A percentile compares a stretch with the other conserved stretches of the same genome.
Conservation (phyloP, 2,113 vertebrate species). For the Desmodus rotundus region DNA sequence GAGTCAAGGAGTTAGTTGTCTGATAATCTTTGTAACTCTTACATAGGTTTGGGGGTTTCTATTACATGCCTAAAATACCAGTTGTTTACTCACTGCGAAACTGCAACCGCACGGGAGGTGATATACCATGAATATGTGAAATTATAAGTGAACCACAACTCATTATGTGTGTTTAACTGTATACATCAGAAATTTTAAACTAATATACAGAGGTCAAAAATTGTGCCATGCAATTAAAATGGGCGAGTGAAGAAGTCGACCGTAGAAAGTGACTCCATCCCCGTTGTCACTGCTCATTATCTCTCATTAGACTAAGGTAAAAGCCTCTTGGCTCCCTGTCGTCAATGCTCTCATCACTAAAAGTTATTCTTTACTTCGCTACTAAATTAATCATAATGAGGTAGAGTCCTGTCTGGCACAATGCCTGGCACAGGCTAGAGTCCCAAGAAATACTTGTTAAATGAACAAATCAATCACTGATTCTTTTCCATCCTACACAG, state of each 20-base stretch:
- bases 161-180: not conserved
- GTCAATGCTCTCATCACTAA: constrained; percentile 27
- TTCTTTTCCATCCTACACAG: constrained; percentile 1
- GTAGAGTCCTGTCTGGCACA: constrained; percentile 42
- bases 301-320: constrained; percentile 15
- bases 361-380: constrained; percentile 47
- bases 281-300: not conserved
- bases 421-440: constrained; percentile 35
- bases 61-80: not conserved
- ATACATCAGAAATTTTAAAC: not conserved
- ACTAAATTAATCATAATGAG: constrained; percentile 66
- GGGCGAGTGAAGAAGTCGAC: not conserved
- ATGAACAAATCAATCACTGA: constrained; percentile 48
- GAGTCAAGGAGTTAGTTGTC: not conserved
- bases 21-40: not conserved
- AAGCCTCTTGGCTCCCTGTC: constrained; percentile 29
- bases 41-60: not conserved
- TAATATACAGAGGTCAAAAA: not conserved
- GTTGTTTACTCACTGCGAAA: not conserved
- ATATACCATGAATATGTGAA: not conserved
- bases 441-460: constrained; percentile 40
- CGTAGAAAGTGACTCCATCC: not conserved
- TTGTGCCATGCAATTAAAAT: not conserved
- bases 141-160: not conserved
- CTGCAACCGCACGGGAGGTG: not conserved